Percentiles rank a stretch among this genome's conserved stretches.
Conservation (phyloP, 2,888 invertebrate genomes). For the Eurytoma adleriae region DNA sequence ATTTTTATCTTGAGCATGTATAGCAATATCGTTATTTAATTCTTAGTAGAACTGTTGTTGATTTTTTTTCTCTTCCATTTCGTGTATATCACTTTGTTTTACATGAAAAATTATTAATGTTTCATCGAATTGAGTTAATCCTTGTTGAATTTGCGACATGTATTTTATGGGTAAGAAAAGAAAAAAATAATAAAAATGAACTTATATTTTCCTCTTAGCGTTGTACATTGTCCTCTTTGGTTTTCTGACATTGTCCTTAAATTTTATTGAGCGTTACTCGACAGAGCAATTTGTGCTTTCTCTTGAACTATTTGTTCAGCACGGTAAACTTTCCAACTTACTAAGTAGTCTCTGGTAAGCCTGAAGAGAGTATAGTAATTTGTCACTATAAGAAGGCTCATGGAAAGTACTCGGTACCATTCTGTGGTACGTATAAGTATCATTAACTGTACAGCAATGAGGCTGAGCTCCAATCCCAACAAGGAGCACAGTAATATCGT, state of each 20-base stretch:
- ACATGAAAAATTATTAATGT: conserved; percentile 10
- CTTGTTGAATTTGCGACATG: conserved; percentile 54
- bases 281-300: conserved; percentile 70
- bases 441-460: conserved; percentile 87
- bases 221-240: conserved; percentile 51
- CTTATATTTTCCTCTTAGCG: conserved; percentile 53
- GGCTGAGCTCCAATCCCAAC: conserved; percentile 83
- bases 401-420: conserved; percentile 94
- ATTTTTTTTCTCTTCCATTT: conserved; percentile 11
- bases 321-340: conserved; percentile 89
- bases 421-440: conserved; percentile 88
- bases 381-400: conserved; percentile 90
- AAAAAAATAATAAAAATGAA: conserved; percentile 52
- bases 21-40: conserved; percentile 36
- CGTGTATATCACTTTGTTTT: background rate
- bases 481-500: conserved; percentile 85
- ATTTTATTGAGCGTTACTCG: conserved; percentile 51
- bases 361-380: conserved; percentile 96
- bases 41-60: conserved; percentile 24
- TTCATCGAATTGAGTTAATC: conserved; percentile 41
- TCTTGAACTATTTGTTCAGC: conserved; percentile 84
- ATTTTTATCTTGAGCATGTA: conserved; percentile 34
- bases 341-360: conserved; percentile 89
- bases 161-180: conserved; percentile 55
- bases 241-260: conserved; percentile 29